These are phyloP conservation scores for Prunella fulvescens DNA, from an alignment of 2,113 vertebrate species.

Conservation along the genomic window DNA sequence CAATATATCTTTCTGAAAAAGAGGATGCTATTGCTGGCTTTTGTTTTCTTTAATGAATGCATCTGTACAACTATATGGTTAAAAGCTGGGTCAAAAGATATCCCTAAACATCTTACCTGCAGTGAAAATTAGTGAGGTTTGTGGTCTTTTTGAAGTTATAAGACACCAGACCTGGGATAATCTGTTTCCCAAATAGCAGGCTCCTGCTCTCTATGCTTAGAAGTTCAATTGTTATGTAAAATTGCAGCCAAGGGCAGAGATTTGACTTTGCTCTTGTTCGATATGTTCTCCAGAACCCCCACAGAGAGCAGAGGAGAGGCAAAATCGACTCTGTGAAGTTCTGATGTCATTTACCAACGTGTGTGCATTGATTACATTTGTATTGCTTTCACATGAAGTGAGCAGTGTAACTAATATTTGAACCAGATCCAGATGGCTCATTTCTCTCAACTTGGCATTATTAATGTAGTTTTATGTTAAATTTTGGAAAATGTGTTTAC, in stretches of 20 bases:
- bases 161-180: background rate
- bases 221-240: constrained; percentile 2
- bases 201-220: background rate
- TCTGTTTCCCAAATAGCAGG: background rate
- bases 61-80: background rate
- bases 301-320: background rate
- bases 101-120: background rate
- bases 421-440: background rate
- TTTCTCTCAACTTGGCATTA: background rate
- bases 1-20: background rate
- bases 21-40: background rate
- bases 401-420: background rate
- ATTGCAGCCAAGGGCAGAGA: background rate
- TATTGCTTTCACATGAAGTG: constrained; percentile 33
- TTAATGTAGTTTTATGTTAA: background rate
- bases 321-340: background rate
- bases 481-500: background rate
- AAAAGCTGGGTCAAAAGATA: background rate
- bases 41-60: background rate
- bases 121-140: background rate
- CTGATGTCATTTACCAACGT: constrained; percentile 41
- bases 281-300: background rate
- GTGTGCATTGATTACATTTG: constrained; percentile 20
- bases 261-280: constrained; percentile 14
- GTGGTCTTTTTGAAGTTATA: background rate